Percentiles rank a stretch among this genome's conserved stretches.
Conservation (phyloP, 2,113 vertebrate genomes). For the Haliaeetus leucogaster region DNA sequence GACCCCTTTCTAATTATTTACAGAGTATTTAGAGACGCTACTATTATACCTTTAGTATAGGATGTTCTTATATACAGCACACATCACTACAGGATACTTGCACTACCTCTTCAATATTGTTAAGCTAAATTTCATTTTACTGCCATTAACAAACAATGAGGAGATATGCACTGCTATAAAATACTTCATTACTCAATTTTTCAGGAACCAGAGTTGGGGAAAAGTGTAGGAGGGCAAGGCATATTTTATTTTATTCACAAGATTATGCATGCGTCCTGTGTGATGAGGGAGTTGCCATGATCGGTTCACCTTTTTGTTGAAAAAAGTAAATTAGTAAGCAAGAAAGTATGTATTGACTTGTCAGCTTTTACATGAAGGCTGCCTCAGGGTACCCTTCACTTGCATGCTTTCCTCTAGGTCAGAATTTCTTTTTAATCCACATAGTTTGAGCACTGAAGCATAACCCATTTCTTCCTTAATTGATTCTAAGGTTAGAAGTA, state of each 20-base stretch:
- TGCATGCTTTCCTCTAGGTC: neutral
- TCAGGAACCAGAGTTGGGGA: neutral
- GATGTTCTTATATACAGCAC: neutral
- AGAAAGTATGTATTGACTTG: conserved; percentile 8
- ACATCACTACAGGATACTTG: neutral
- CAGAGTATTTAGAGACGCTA: neutral
- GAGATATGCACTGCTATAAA: neutral
- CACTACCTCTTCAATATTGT: neutral
- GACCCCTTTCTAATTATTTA: neutral
- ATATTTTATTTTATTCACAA: neutral
- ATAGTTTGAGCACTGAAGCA: neutral
- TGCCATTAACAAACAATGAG: neutral
- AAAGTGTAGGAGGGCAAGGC: neutral
- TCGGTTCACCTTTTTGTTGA: neutral
- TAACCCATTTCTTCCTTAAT: conserved; percentile 12
- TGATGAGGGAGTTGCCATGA: neutral
- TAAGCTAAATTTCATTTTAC: neutral
- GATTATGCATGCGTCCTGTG: neutral
- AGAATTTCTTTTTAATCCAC: conserved; percentile 8
- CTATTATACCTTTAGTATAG: neutral
- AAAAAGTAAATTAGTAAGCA: neutral
- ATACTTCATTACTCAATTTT: neutral
- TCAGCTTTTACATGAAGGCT: neutral
- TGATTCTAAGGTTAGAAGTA: neutral
- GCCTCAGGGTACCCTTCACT: neutral